phyloP scores from a whole-genome alignment of 2,888 invertebrate species.

The Lepidonotus clava region DNA sequence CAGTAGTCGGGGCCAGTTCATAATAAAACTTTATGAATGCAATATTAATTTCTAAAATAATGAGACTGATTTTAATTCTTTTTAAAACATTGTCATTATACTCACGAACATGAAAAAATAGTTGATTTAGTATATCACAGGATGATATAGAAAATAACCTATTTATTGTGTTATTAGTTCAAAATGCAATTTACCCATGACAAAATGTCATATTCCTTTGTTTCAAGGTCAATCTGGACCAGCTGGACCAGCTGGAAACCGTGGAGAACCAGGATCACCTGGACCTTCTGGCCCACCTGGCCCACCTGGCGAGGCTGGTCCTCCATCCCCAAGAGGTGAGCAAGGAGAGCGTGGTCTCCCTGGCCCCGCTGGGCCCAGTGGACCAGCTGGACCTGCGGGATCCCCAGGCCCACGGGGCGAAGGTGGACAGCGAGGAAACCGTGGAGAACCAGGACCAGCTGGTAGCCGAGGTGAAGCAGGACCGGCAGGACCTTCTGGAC shows the following conservation, averaged over 20 bases:
- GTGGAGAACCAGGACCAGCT: constrained; percentile 55
- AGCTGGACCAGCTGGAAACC: constrained; percentile 53
- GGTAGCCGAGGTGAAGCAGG: constrained; percentile 61
- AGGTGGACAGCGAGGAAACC: constrained; percentile 59
- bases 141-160: no score
- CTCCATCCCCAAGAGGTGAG: constrained; percentile 50
- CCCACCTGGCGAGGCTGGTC: constrained; percentile 46
- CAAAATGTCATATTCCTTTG: no score
- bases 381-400: constrained; percentile 60
- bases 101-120: no score
- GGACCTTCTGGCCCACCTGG: constrained; percentile 55
- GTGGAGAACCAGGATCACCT: background rate
- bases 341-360: constrained; percentile 56
- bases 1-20: no score
- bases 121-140: no score
- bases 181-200: no score
- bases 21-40: no score
- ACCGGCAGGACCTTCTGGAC: constrained; percentile 56
- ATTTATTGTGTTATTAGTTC: no score
- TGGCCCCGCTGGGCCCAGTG: constrained; percentile 59
- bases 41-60: no score
- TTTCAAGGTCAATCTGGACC: constrained; percentile 41
- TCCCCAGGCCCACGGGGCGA: constrained; percentile 60
- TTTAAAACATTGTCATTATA: no score
- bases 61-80: no score